Evolutionary conservation across 2,113 vertebrate species (phyloP).

Genomic region (Rhineura floridana): DNA sequence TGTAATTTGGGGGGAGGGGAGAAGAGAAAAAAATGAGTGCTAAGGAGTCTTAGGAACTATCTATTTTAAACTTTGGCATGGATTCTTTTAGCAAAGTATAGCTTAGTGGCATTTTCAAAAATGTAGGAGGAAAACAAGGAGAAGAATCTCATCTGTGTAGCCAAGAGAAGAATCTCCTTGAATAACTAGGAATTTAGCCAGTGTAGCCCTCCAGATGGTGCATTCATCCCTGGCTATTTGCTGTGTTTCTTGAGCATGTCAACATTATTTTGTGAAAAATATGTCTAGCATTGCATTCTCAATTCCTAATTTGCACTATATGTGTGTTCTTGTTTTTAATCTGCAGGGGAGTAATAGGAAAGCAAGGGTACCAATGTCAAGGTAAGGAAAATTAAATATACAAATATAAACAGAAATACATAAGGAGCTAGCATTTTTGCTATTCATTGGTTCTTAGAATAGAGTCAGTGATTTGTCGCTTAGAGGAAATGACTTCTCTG

Average conservation of each 20-base stretch:
- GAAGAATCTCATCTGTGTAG: background rate
- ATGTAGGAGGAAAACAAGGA: background rate
- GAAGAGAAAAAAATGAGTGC: background rate
- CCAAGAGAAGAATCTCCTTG: background rate
- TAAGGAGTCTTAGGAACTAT: background rate
- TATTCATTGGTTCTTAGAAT: background rate
- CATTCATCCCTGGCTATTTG: background rate
- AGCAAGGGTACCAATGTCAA: conserved; percentile 99
- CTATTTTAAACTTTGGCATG: background rate
- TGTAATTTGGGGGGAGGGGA: background rate
- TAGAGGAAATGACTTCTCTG: background rate
- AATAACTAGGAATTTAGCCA: background rate
- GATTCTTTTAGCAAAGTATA: background rate
- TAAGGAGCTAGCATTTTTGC: background rate
- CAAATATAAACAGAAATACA: conserved; percentile 4
- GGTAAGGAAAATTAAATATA: conserved; percentile 79
- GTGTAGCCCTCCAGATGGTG: background rate
- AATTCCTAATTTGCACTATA: conserved; percentile 43
- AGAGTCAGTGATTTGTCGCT: background rate
- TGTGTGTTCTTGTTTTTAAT: conserved; percentile 54
- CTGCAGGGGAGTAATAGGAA: conserved; percentile 97
- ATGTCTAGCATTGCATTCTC: background rate
- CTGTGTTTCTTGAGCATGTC: background rate
- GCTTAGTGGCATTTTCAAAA: background rate
- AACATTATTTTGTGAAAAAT: background rate